These are phyloP conservation scores for Drosophila mayaguana DNA, from an alignment of 2,888 invertebrate genomes.

Conservation along the genomic window DNA sequence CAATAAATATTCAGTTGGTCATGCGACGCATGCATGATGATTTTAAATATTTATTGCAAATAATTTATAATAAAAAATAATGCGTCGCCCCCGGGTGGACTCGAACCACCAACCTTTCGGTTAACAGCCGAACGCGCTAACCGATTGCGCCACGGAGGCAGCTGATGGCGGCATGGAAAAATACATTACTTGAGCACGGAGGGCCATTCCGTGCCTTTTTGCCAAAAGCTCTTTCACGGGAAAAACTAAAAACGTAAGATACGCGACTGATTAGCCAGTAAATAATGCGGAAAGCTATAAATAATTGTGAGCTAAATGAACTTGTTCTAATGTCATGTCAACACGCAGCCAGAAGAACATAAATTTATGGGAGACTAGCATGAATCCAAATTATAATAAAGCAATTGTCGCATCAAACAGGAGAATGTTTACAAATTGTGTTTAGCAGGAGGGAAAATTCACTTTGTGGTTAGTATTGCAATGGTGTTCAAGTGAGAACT, in stretches of 20 bases:
- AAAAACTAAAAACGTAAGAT: slow-evolving; percentile 19
- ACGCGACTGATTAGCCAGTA: slow-evolving; percentile 13
- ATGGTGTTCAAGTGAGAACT: not conserved
- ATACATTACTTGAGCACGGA: not conserved
- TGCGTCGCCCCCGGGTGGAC: slow-evolving; percentile 95
- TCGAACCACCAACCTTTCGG: slow-evolving; percentile 99
- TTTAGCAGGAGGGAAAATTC: not conserved
- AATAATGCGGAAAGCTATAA: slow-evolving; percentile 8
- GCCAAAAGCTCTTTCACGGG: not conserved
- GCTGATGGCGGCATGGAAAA: slow-evolving; percentile 57
- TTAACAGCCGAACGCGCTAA: slow-evolving; percentile 99
- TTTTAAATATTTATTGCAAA: not conserved
- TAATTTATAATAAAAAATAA: not conserved
- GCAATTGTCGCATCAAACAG: no score
- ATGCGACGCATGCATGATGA: no score
- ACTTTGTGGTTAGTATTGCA: not conserved
- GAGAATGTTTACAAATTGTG: not conserved
- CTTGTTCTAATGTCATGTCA: slow-evolving; percentile 21
- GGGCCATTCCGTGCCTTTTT: not conserved
- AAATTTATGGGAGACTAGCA: not conserved
- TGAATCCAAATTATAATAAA: not conserved
- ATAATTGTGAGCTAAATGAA: slow-evolving; percentile 15
- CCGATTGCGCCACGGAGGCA: slow-evolving; percentile 95
- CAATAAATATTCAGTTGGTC: no score
- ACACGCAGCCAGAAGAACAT: not conserved